Percentiles rank a stretch among this genome's conserved stretches.
Evolutionary conservation across 2,888 invertebrate genomes (phyloP).

Genomic region (Ophion ventricosus): DNA sequence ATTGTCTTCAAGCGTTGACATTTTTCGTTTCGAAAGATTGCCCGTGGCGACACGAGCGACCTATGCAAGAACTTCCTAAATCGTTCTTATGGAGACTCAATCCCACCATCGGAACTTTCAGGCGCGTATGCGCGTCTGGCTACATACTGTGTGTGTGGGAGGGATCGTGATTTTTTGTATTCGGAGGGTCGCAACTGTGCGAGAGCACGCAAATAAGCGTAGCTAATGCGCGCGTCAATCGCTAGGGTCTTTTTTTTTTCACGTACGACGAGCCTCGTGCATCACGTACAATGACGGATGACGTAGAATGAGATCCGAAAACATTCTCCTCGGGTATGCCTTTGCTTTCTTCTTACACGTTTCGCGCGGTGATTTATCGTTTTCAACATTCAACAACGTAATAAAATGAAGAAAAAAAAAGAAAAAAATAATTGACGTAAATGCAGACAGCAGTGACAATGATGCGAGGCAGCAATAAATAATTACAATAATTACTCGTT

Average conservation of each 20-base stretch:
- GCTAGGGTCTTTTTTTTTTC: background rate
- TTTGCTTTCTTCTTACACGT: constrained; percentile 29
- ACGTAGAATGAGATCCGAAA: constrained; percentile 45
- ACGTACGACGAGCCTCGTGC: constrained; percentile 8
- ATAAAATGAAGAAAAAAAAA: background rate
- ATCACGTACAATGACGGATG: constrained; percentile 41
- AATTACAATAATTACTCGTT: background rate
- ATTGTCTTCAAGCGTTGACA: background rate
- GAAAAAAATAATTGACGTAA: background rate
- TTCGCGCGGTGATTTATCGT: background rate
- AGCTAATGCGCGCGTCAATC: background rate
- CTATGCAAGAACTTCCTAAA: background rate
- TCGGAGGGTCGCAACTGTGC: background rate
- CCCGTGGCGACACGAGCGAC: background rate
- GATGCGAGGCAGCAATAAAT: background rate
- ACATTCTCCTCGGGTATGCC: constrained; percentile 48
- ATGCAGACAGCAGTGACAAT: background rate
- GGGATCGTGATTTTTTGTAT: background rate
- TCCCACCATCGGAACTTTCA: background rate
- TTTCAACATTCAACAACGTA: background rate
- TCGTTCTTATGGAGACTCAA: background rate
- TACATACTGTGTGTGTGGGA: background rate
- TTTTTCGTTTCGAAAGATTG: background rate
- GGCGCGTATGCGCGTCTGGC: background rate
- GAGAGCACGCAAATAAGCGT: background rate